phyloP scores from a whole-genome alignment of 2,113 vertebrate genomes.

The Romanogobio albipinnatus region DNA sequence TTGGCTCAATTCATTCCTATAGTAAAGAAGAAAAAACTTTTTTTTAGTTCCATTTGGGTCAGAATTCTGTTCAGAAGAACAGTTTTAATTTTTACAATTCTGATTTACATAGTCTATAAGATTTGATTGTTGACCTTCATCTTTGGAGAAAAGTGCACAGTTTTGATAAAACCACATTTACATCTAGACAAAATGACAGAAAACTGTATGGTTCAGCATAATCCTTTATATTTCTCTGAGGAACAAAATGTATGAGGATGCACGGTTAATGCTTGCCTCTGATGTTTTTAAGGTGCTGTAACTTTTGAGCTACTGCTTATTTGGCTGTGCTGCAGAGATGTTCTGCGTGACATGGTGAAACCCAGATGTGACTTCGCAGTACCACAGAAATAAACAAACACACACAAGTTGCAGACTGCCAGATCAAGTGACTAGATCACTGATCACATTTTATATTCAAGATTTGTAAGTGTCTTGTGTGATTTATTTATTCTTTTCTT shows the following conservation, averaged over 20 bases:
- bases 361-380: conserved; percentile 13
- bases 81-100: background rate
- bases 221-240: background rate
- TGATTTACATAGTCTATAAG: background rate
- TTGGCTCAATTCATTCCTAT: conserved; percentile 2
- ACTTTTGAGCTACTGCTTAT: conserved; percentile 52
- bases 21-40: background rate
- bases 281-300: conserved; percentile 48
- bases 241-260: background rate
- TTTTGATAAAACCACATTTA: conserved; percentile 5
- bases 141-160: background rate
- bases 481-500: conserved; percentile 28
- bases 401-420: conserved; percentile 70
- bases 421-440: conserved; percentile 63
- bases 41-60: background rate
- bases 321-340: conserved; percentile 43
- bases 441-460: conserved; percentile 65
- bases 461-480: conserved; percentile 55
- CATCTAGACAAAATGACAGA: background rate
- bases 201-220: background rate
- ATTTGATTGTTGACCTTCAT: background rate
- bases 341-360: conserved; percentile 24
- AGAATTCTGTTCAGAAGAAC: background rate
- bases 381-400: conserved; percentile 35
- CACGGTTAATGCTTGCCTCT: conserved; percentile 19